Conservation (phyloP, 2,797 vertebrate species). For the Sebastes goodei region DNA sequence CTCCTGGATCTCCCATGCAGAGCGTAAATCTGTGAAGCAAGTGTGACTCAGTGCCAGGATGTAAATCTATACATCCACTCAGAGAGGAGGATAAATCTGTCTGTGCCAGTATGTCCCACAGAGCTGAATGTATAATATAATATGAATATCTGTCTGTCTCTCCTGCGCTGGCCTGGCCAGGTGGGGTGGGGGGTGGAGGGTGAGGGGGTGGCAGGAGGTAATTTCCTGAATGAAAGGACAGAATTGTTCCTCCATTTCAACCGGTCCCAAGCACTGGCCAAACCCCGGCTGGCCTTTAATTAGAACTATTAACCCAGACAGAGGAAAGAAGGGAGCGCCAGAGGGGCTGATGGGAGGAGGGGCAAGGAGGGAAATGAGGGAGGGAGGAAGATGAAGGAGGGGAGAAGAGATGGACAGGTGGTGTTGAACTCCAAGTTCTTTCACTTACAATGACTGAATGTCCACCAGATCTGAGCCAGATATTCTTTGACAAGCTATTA, state of each 20-base stretch:
- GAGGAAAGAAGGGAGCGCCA: slow-evolving; percentile 5
- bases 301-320: slow-evolving; percentile 75
- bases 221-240: slow-evolving; percentile 78
- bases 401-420: background rate
- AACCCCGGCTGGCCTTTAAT: slow-evolving; percentile 72
- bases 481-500: background rate
- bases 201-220: slow-evolving; percentile 23
- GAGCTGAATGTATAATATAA: slow-evolving; percentile 31
- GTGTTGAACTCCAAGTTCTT: slow-evolving; percentile 1
- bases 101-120: slow-evolving; percentile 14
- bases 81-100: slow-evolving; percentile 26
- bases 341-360: slow-evolving; percentile 20
- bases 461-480: background rate
- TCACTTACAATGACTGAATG: background rate
- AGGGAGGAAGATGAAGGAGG: background rate
- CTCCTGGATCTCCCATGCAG: background rate
- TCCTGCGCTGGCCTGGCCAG: slow-evolving; percentile 14
- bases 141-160: slow-evolving; percentile 49
- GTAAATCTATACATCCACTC: slow-evolving; percentile 43
- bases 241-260: slow-evolving; percentile 72
- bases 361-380: background rate
- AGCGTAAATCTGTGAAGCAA: background rate
- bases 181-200: background rate
- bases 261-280: slow-evolving; percentile 54
- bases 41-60: slow-evolving; percentile 9